Conservation (phyloP, 2,113 vertebrate species). For the Sigmodon hispidus region DNA sequence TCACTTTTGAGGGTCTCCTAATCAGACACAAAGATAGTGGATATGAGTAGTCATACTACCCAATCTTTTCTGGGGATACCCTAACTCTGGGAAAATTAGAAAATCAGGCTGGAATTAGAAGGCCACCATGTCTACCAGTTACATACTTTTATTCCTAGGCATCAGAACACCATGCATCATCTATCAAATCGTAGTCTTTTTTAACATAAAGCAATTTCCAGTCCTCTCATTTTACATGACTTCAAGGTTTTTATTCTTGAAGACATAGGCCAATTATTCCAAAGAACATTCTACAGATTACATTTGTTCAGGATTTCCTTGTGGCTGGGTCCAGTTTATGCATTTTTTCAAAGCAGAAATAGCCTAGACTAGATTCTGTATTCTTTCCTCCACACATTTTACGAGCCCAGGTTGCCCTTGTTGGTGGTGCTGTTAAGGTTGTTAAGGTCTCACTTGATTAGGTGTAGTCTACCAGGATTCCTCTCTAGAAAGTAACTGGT, state of each 20-base stretch:
- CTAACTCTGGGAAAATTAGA: too few relatives aligned
- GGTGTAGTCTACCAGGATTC: neutral
- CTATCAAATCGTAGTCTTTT: neutral
- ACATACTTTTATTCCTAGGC: neutral
- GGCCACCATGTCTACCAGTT: neutral
- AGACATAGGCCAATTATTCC: neutral
- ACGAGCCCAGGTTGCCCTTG: neutral
- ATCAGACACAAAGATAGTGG: neutral
- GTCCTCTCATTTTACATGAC: neutral
- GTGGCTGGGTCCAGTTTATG: accelerated
- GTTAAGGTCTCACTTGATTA: neutral
- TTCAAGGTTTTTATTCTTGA: neutral
- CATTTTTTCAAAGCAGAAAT: neutral
- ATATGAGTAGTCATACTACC: neutral
- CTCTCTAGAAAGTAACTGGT: slow-evolving; percentile 15
- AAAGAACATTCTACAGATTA: neutral
- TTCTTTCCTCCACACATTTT: neutral
- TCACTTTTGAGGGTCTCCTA: neutral
- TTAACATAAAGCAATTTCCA: neutral
- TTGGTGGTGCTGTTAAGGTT: neutral
- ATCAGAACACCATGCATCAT: neutral
- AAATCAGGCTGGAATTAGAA: neutral
- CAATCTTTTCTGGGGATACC: neutral
- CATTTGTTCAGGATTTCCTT: neutral
- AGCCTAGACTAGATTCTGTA: accelerated